Evolutionary conservation across 2,888 invertebrate genomes (phyloP).

Genomic region (Oligia latruncula): DNA sequence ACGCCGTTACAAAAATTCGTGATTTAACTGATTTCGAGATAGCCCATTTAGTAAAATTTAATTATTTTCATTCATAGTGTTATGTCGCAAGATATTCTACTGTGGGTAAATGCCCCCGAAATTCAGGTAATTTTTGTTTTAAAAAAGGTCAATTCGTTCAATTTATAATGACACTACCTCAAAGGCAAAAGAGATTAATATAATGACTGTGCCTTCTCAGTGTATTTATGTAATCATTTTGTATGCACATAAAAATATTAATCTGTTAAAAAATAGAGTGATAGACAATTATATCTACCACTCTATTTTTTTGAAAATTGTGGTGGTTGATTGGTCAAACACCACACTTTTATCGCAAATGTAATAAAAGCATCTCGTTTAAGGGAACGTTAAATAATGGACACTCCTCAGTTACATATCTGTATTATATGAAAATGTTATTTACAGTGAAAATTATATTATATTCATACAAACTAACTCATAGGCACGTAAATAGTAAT

Average conservation of each 20-base stretch:
- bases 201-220: background rate
- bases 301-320: background rate
- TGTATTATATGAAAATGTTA: background rate
- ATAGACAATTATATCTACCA: background rate
- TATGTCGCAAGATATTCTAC: no score
- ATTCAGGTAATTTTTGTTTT: no score
- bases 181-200: background rate
- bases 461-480: background rate
- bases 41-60: no score
- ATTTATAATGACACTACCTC: background rate
- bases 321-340: background rate
- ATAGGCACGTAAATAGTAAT: background rate
- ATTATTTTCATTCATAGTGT: no score
- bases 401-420: background rate
- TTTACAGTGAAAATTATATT: conserved; percentile 8
- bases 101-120: no score
- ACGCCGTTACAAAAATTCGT: no score
- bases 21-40: no score
- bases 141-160: no score
- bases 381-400: background rate
- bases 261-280: background rate
- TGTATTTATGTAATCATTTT: background rate
- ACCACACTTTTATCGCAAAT: background rate
- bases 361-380: background rate
- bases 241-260: background rate